phyloP scores from a whole-genome alignment of 2,888 invertebrate species.

The Agriotes lineatus region DNA sequence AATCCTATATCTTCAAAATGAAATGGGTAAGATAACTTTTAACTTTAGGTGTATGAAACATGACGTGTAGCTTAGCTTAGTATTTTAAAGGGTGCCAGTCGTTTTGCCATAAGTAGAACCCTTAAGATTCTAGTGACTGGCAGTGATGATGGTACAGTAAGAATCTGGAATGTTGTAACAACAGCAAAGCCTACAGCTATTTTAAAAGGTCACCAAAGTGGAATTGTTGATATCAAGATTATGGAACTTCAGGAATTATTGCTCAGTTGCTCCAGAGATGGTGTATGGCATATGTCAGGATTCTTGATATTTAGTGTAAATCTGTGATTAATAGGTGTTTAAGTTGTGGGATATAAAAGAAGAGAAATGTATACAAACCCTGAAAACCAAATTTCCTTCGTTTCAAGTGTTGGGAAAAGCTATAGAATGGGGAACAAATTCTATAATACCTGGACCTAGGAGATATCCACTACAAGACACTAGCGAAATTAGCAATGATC shows the following conservation, averaged over 20 bases:
- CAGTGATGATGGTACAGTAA: constrained; percentile 68
- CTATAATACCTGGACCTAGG: constrained; percentile 71
- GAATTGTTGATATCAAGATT: constrained; percentile 70
- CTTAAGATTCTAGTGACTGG: constrained; percentile 71
- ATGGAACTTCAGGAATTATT: constrained; percentile 67
- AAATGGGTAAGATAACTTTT: constrained; percentile 66
- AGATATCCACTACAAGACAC: constrained; percentile 50
- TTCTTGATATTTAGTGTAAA: constrained; percentile 36
- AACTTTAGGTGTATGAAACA: background rate
- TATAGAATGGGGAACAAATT: constrained; percentile 71
- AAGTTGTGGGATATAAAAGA: constrained; percentile 74
- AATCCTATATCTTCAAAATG: constrained; percentile 70
- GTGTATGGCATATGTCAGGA: constrained; percentile 60
- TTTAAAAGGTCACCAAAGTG: constrained; percentile 58
- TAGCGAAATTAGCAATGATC: background rate
- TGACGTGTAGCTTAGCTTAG: background rate
- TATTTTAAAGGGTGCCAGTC: constrained; percentile 69
- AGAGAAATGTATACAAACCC: constrained; percentile 70
- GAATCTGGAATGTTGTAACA: constrained; percentile 71
- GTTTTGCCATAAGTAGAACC: constrained; percentile 68
- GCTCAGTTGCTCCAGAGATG: constrained; percentile 70
- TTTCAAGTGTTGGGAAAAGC: constrained; percentile 70
- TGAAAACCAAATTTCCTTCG: constrained; percentile 71
- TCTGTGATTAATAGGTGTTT: constrained; percentile 64
- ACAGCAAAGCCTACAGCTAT: constrained; percentile 62